These are phyloP conservation scores for Buteo buteo DNA, from an alignment of 2,113 vertebrate genomes.

Conservation along the genomic window DNA sequence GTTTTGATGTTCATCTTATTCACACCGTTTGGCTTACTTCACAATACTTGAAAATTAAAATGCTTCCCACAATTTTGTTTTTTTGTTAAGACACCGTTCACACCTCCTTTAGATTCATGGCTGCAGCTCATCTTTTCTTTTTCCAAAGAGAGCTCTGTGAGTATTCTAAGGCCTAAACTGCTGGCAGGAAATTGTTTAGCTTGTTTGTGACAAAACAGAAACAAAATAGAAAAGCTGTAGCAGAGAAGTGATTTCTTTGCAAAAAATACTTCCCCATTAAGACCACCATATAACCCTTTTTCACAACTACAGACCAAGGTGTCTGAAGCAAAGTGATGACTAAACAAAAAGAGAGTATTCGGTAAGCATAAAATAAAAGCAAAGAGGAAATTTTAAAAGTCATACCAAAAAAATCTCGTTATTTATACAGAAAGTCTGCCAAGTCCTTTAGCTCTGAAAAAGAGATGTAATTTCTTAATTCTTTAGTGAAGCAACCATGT, in stretches of 20 bases:
- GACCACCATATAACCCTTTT: neutral
- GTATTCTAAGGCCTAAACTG: neutral
- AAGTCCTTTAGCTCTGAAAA: neutral
- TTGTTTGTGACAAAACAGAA: constrained; percentile 45
- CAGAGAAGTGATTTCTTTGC: constrained; percentile 34
- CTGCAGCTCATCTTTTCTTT: neutral
- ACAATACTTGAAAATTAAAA: neutral
- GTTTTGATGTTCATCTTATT: neutral
- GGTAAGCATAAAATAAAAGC: constrained; percentile 16
- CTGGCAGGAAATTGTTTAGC: constrained; percentile 2
- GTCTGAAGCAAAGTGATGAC: constrained; percentile 24
- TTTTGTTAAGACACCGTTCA: neutral
- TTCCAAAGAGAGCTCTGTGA: neutral
- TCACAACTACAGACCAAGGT: neutral
- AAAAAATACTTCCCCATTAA: constrained; percentile 50
- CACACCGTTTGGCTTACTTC: neutral
- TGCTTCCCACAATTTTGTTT: neutral
- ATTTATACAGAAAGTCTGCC: neutral
- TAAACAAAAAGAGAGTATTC: neutral
- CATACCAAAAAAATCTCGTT: neutral
- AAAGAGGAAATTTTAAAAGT: neutral
- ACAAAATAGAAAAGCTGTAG: constrained; percentile 18
- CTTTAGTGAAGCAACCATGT: neutral
- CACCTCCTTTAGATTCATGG: neutral
- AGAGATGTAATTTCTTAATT: neutral